phyloP scores from a whole-genome alignment of 1,140 invertebrate species.

The Oedothorax gibbosus region DNA sequence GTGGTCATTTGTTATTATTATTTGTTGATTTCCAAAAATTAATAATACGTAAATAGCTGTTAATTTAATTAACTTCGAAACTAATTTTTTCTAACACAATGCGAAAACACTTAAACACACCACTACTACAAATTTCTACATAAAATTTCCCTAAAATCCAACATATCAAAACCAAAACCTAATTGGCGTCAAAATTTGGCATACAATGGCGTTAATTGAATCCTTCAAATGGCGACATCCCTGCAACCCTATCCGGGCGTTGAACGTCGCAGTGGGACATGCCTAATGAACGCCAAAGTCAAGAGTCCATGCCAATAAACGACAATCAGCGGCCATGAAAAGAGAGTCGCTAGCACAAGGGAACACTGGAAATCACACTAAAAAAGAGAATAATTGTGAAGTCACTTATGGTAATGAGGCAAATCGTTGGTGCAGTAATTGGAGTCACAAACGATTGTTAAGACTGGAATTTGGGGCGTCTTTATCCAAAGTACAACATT shows the following conservation, averaged over 20 bases:
- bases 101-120: too few relatives aligned
- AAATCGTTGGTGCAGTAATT: slow-evolving; percentile 33
- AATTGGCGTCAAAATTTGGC: slow-evolving; percentile 31
- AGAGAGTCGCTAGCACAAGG: not conserved
- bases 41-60: too few relatives aligned
- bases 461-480: too few relatives aligned
- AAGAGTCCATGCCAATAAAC: slow-evolving; percentile 25
- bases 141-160: too few relatives aligned
- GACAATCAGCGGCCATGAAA: slow-evolving; percentile 39
- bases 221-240: slow-evolving; percentile 2
- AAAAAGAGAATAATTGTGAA: slow-evolving; percentile 9
- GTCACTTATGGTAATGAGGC: slow-evolving; percentile 32
- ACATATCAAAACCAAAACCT: not conserved
- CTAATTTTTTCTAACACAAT: too few relatives aligned
- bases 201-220: slow-evolving; percentile 19
- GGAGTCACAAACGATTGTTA: not conserved
- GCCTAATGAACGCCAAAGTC: slow-evolving; percentile 44
- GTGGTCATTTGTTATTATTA: too few relatives aligned
- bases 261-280: slow-evolving; percentile 20
- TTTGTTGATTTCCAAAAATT: too few relatives aligned
- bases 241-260: slow-evolving; percentile 25
- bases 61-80: too few relatives aligned
- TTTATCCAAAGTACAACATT: too few relatives aligned
- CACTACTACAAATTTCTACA: too few relatives aligned
- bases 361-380: not conserved